Evolutionary conservation across 2,888 invertebrate species (phyloP).

Genomic region (Tanypteryx hageni): DNA sequence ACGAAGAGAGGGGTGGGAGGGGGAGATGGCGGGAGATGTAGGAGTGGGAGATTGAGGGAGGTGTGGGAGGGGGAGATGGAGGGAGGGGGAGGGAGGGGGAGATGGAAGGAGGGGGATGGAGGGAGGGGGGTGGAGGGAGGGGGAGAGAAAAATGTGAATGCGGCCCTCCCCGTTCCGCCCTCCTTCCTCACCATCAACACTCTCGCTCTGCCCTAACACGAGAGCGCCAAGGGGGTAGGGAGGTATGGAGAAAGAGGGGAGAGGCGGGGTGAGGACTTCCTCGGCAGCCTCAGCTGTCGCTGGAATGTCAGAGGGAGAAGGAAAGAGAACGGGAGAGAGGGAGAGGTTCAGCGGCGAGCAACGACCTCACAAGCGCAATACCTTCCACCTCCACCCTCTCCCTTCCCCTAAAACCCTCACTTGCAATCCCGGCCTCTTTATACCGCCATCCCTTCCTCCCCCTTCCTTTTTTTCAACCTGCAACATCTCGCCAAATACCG

Average conservation of each 20-base stretch:
- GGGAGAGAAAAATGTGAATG: neutral
- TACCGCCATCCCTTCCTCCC: neutral
- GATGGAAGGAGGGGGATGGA: neutral
- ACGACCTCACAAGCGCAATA: neutral
- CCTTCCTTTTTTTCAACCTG: neutral
- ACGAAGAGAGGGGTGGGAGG: no score
- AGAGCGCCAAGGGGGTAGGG: neutral
- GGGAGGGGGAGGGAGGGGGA: neutral
- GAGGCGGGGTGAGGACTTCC: neutral
- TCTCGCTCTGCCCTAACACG: neutral
- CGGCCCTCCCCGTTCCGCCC: no score
- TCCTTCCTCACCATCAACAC: neutral
- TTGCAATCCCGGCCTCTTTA: neutral
- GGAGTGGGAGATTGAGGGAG: no score
- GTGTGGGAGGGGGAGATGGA: neutral
- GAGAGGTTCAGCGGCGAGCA: constrained; percentile 17
- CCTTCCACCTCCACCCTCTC: neutral
- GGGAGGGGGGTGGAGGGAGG: neutral
- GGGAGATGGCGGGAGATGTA: no score
- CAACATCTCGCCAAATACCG: neutral
- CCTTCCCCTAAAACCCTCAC: neutral
- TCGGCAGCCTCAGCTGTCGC: constrained; percentile 17
- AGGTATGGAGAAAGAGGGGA: neutral
- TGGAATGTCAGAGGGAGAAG: constrained; percentile 15
- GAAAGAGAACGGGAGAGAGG: neutral